Evolutionary conservation across 2,888 invertebrate genomes (phyloP), one percentile per base, ranked within the genome.

Genomic region (Tillus elongatus): DNA sequence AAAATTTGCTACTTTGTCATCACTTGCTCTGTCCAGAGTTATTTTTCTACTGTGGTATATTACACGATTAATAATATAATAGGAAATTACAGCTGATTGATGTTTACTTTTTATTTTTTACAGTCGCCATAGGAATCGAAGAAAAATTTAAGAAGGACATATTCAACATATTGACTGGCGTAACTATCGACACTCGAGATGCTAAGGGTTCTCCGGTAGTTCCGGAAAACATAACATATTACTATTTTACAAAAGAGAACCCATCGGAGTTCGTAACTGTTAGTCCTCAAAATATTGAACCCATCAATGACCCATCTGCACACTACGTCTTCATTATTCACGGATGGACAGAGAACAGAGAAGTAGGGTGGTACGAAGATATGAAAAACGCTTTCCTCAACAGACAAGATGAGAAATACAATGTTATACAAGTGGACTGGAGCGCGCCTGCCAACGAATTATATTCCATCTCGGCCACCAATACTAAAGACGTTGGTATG

Each of bases 401-500:
- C 9, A 41, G 43, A 33, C n/a, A n/a, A n/a, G 37, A 52, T 26
- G 43, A 46, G 4, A 35, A 44, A 11, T 44, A 39, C 36, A 41
- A 43, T 32, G 52, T 57, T 0, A 43, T 56, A 11, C 45, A 52
- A 34, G 53, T 57, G 3, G 55, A 57, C 35, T 57, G 56, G 56
- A 37, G 33, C 2, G 51, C 51, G 28, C 51, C 55, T 12, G 56
- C 56, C 1, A 40, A 47, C 40, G 49, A 54, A 14, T 15, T 47
- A 2, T 57, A 57, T 36, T 47, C 50, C 11, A 40, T 56, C 24
- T 50, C 56, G 3, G 49, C 53, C 3, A 49, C 49, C 30, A 56
- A 52, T 38, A 54, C 54, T 2, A 53, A 52, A 34, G 53, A 53
- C 32, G 52, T 57, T 32, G 51, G 56, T 55, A 43, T 47, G 52